These are phyloP conservation scores for Gnathonemus longibarbis DNA, from an alignment of 2,113 vertebrate genomes.

Conservation along the genomic window DNA sequence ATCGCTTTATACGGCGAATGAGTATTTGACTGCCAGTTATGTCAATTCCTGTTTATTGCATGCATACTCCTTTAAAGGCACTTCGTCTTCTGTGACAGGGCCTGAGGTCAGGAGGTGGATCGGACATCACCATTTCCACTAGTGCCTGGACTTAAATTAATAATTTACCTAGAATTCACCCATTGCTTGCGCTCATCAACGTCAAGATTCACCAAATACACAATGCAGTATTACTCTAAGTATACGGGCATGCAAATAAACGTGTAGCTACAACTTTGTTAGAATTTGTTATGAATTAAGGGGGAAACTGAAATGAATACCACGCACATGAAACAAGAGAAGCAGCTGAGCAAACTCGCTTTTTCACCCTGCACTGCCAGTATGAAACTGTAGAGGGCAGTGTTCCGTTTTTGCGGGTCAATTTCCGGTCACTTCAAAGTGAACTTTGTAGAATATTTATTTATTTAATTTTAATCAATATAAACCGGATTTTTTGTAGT, in stretches of 20 bases:
- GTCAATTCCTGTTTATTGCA: neutral
- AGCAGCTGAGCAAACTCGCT: neutral
- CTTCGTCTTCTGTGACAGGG: neutral
- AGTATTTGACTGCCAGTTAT: neutral
- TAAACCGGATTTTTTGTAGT: neutral
- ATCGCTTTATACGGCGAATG: neutral
- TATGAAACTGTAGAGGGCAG: constrained; percentile 7
- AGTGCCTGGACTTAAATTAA: neutral
- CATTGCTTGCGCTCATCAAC: neutral
- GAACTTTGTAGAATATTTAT: constrained; percentile 14
- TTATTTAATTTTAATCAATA: constrained; percentile 7
- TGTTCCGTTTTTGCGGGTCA: neutral
- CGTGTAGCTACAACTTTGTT: neutral
- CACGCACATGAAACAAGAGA: neutral
- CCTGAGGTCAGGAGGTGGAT: neutral
- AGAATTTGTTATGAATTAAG: neutral
- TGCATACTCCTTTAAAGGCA: neutral
- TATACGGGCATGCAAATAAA: neutral
- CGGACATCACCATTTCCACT: neutral
- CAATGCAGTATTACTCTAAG: neutral
- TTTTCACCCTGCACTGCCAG: neutral
- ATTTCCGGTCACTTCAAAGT: constrained; percentile 22
- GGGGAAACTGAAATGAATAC: neutral
- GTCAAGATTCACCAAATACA: neutral
- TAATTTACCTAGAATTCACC: neutral